Evolutionary conservation across 2,888 invertebrate genomes (phyloP).

Genomic region (Rhamphomyia laevipes): DNA sequence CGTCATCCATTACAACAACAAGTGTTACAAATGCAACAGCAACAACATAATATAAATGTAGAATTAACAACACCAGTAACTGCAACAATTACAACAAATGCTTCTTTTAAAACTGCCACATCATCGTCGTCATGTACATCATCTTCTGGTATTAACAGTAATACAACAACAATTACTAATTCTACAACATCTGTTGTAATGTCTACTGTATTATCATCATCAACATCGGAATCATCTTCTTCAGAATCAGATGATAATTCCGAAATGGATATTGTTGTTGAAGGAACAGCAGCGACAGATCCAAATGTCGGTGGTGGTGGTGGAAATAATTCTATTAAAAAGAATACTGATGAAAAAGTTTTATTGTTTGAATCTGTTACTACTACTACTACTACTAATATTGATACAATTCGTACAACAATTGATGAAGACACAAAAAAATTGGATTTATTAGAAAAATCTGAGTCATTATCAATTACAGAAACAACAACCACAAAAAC

Average conservation of each 20-base stretch:
- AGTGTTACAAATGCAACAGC: constrained; percentile 13
- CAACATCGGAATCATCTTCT: neutral
- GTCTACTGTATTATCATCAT: neutral
- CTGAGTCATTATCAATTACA: neutral
- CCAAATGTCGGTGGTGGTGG: too few species aligned
- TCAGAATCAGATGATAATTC: constrained; percentile 1
- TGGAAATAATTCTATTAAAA: too few species aligned
- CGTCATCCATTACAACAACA: constrained; percentile 16
- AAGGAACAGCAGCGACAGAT: constrained; percentile 3
- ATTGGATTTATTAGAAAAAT: constrained; percentile 12
- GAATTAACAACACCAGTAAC: constrained; percentile 9
- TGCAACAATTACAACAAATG: constrained; percentile 14
- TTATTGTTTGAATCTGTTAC: neutral
- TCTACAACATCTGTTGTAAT: constrained; percentile 8
- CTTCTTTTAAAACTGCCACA: constrained; percentile 9
- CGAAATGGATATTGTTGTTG: neutral
- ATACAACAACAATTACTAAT: too few species aligned
- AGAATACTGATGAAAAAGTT: too few species aligned
- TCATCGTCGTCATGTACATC: constrained; percentile 20
- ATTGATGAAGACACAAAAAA: neutral
- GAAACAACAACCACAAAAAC: constrained; percentile 3
- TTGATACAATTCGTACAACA: neutral
- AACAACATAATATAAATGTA: constrained; percentile 6
- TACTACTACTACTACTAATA: neutral
- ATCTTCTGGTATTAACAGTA: constrained; percentile 16